Evolutionary conservation across 2,888 invertebrate genomes (phyloP).

Genomic region (Ischnura elegans): DNA sequence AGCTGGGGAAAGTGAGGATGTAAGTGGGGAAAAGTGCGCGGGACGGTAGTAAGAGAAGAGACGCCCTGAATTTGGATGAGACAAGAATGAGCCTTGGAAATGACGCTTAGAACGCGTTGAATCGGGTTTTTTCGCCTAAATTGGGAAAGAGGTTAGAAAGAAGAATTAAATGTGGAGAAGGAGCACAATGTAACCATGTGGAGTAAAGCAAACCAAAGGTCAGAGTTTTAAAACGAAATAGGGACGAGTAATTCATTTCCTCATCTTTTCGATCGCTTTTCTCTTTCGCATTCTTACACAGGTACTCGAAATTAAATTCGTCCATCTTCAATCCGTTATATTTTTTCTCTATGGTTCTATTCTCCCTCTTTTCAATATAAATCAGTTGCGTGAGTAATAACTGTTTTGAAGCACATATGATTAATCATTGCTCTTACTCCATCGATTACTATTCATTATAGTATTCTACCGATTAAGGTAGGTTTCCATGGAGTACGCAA

Average conservation of each 20-base stretch:
- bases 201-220: neutral
- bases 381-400: no score
- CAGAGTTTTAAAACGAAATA: neutral
- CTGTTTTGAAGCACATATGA: no score
- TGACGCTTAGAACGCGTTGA: neutral
- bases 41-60: neutral
- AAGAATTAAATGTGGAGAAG: neutral
- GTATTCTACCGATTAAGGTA: no score
- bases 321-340: no score
- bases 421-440: no score
- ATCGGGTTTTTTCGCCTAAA: neutral
- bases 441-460: no score
- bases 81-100: neutral
- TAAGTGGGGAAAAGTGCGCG: neutral
- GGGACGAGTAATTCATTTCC: neutral
- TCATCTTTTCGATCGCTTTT: neutral
- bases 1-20: neutral
- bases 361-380: no score
- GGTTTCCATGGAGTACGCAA: no score
- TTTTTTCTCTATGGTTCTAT: no score
- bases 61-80: neutral
- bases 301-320: no score
- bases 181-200: neutral
- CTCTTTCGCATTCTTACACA: neutral
- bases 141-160: neutral